phyloP scores from a whole-genome alignment of 2,888 invertebrate genomes.

The Notocelia uddmanniana region DNA sequence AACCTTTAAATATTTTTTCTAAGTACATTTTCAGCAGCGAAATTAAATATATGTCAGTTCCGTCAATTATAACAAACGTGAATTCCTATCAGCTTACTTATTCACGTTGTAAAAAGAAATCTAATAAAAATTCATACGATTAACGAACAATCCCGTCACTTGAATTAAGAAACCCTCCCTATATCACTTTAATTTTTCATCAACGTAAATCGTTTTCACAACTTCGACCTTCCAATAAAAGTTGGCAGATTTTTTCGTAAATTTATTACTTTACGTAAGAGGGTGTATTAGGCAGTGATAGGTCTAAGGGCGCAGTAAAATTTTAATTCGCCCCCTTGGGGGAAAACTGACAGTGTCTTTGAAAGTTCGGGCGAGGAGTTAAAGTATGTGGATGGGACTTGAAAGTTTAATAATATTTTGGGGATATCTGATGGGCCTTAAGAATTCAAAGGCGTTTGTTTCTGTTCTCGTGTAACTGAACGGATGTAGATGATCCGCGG shows the following conservation, averaged over 20 bases:
- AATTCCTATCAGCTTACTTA: not conserved
- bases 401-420: slow-evolving; percentile 30
- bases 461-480: not conserved
- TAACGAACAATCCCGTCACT: slow-evolving; percentile 12
- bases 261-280: slow-evolving; percentile 43
- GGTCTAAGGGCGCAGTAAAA: slow-evolving; percentile 52
- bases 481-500: not conserved
- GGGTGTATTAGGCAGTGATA: slow-evolving; percentile 41
- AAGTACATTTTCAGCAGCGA: too few relatives aligned
- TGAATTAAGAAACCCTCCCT: not conserved
- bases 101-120: not conserved
- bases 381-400: slow-evolving; percentile 55
- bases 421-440: slow-evolving; percentile 3
- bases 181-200: slow-evolving; percentile 36
- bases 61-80: not conserved
- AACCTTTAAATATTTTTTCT: too few relatives aligned
- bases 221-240: slow-evolving; percentile 32
- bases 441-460: not conserved
- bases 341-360: slow-evolving; percentile 64
- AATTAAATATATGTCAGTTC: too few relatives aligned
- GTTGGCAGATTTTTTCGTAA: slow-evolving; percentile 38
- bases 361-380: slow-evolving; percentile 54
- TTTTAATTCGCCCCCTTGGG: slow-evolving; percentile 60
- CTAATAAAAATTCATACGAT: slow-evolving; percentile 21
- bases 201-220: slow-evolving; percentile 25